Evolutionary conservation across 2,797 vertebrate species (phyloP), one percentile per base, ranked within the genome.

Genomic region (Cephalopachus bancanus): DNA sequence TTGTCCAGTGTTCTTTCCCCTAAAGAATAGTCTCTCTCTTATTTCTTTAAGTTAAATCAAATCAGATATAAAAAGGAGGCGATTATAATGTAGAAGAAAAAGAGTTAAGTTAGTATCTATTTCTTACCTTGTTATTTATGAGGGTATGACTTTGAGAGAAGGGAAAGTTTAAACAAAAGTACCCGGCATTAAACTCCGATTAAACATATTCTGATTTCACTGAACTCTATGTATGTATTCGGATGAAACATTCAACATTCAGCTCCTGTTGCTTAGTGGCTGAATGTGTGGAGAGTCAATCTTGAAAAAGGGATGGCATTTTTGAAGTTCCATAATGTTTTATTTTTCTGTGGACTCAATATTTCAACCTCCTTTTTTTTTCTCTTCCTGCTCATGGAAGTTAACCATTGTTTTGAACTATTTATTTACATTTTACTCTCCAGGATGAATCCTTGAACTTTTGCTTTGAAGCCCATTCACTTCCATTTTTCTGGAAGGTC

Each of bases 321-420:
- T 84, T 85, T n/a, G 4, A 89, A 49, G 62, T 91, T 97, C 49
- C 65, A 7, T 62, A 4, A 91, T 83, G n/a, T 72, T 74, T 16
- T 57, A 24, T 57, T 80, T 85, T 88, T n/a, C 15, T 1, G 2
- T 51, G 26, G 12, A 87, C 5, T 57, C 37, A 65, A 7, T 78
- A 22, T 69, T 80, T 84, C 78, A 96, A 85, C 16, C 65, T 44
- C 44, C 44, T 44, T 78, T 55, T 76, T 55, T 75, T 15, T 59
- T 22, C 26, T 22, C 12, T 60, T 81, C 49, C 57, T 85, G 15
- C n/a, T 64, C 53, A 69, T 15, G 49, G 10, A 57, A 81, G 33
- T 85, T 83, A 71, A 67, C 76, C 72, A 86, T 83, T 55, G 89
- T 94, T 67, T 26, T 64, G 0, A 84, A 83, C 20, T 65, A 0